Conservation (phyloP, 1,140 invertebrate species). For the Oedothorax gibbosus region DNA sequence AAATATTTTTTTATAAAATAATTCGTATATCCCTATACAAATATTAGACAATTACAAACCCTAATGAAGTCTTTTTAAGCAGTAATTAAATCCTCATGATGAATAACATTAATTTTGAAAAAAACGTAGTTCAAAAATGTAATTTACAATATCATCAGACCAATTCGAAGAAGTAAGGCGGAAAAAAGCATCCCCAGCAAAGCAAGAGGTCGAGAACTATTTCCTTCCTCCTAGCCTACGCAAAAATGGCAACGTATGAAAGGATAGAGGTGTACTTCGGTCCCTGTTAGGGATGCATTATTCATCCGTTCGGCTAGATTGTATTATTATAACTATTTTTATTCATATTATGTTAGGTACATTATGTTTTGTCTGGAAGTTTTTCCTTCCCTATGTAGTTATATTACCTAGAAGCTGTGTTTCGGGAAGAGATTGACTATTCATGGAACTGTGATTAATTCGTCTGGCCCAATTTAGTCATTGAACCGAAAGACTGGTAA, state of each 20-base stretch:
- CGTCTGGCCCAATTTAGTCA: slow-evolving; percentile 34
- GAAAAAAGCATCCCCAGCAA: slow-evolving; percentile 31
- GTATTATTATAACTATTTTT: slow-evolving; percentile 31
- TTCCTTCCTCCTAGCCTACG: slow-evolving; percentile 49
- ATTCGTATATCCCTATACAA: no score
- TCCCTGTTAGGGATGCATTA: slow-evolving; percentile 53
- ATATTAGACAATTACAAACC: no score
- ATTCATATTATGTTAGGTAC: not conserved
- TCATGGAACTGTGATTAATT: slow-evolving; percentile 42
- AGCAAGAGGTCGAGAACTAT: slow-evolving; percentile 44
- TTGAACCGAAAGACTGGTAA: slow-evolving; percentile 12
- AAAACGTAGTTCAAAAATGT: no score
- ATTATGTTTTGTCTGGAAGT: not conserved
- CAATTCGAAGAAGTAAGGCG: slow-evolving; percentile 9
- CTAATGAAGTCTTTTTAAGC: no score
- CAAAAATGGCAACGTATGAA: slow-evolving; percentile 46
- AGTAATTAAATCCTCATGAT: no score
- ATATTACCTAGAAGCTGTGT: slow-evolving; percentile 34
- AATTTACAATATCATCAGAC: not conserved
- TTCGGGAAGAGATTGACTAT: slow-evolving; percentile 45
- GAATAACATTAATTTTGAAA: no score
- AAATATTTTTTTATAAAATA: no score
- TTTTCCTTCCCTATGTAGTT: not conserved
- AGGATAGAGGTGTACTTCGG: slow-evolving; percentile 31
- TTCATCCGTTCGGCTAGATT: slow-evolving; percentile 41